A percentile compares a stretch with the other conserved stretches of the same genome.
phyloP scores from a whole-genome alignment of 2,888 invertebrate species.

The Parapristionchus giblindavisi region DNA sequence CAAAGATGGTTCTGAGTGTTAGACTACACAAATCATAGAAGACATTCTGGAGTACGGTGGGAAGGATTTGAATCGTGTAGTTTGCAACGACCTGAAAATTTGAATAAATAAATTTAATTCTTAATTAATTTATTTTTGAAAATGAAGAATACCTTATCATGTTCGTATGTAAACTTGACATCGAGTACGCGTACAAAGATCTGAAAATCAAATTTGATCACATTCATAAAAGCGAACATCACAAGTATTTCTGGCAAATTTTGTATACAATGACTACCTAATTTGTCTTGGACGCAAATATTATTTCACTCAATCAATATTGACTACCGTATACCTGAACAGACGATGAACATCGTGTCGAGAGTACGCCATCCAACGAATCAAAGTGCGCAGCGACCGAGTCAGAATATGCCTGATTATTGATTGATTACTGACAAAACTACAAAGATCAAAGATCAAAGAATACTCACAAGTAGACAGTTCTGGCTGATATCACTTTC shows the following conservation, averaged over 20 bases:
- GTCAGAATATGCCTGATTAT: constrained; percentile 55
- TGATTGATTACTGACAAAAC: neutral
- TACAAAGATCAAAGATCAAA: neutral
- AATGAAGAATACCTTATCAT: constrained; percentile 63
- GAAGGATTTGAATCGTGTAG: constrained; percentile 86
- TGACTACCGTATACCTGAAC: constrained; percentile 75
- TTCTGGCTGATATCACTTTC: constrained; percentile 58
- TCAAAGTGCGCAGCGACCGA: constrained; percentile 63
- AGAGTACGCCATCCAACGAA: constrained; percentile 82
- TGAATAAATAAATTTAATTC: neutral
- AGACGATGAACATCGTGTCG: constrained; percentile 91
- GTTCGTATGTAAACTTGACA: constrained; percentile 74
- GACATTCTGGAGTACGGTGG: constrained; percentile 87
- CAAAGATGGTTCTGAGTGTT: constrained; percentile 89
- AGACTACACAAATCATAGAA: constrained; percentile 93
- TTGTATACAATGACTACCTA: neutral
- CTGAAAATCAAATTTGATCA: neutral
- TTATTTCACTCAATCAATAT: neutral
- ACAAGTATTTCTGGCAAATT: neutral
- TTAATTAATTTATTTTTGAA: neutral
- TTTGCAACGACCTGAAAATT: constrained; percentile 79
- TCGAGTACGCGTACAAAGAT: constrained; percentile 91
- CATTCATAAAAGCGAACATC: neutral
- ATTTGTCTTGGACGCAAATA: neutral
- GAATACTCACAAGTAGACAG: constrained; percentile 56